A percentile compares a stretch with the other conserved stretches of the same genome.
phyloP scores from a whole-genome alignment of 2,113 vertebrate species.

The Notiomystis cincta region DNA sequence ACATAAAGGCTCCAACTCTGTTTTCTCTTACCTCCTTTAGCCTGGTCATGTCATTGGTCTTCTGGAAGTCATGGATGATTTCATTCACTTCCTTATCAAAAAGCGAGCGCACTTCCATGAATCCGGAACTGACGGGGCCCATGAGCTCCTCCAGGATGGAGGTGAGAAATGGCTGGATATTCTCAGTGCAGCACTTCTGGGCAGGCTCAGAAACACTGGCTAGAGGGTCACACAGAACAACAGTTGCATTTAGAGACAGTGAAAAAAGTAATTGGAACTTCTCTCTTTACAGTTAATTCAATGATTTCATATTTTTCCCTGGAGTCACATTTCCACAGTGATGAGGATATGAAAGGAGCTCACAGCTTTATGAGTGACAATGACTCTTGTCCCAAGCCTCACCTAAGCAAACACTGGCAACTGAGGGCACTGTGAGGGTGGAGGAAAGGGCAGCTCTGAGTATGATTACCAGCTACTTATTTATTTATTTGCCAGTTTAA shows the following conservation, averaged over 20 bases:
- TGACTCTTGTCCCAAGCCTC: not conserved
- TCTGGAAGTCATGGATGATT: conserved; percentile 75
- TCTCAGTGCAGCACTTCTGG: conserved; percentile 76
- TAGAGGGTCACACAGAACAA: conserved; percentile 40
- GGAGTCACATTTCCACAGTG: not conserved
- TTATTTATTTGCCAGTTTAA: not conserved
- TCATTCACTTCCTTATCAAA: conserved; percentile 80
- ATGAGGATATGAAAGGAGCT: not conserved
- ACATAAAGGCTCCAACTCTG: not conserved
- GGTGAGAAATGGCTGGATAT: conserved; percentile 81
- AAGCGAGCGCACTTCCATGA: conserved; percentile 79
- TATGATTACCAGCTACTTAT: not conserved
- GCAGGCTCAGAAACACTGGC: conserved; percentile 77
- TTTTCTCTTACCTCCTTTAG: conserved; percentile 77
- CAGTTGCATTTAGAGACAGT: not conserved
- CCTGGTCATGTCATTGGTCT: conserved; percentile 32
- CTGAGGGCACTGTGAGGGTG: not conserved
- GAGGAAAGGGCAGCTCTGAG: not conserved
- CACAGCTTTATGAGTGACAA: not conserved
- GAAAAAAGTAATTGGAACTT: not conserved
- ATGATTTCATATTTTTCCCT: rapidly evolving
- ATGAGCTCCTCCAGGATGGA: conserved; percentile 91
- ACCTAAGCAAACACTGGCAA: not conserved
- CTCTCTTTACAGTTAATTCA: not conserved
- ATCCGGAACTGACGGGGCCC: conserved; percentile 87